These are phyloP conservation scores for Toxotes chatareus DNA, from an alignment of 2,113 vertebrate species.

Conservation along the genomic window DNA sequence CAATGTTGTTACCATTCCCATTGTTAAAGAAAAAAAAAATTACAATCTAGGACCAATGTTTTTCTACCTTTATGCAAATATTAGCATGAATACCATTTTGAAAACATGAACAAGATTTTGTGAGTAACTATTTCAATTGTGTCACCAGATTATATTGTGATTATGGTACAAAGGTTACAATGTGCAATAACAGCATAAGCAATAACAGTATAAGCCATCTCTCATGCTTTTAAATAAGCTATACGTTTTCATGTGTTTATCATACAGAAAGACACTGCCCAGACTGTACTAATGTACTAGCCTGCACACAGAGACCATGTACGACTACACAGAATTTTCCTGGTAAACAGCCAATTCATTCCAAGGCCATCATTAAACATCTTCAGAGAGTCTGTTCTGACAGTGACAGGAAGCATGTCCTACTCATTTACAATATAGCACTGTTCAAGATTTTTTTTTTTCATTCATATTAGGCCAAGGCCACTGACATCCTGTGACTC, in stretches of 20 bases:
- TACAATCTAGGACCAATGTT: background rate
- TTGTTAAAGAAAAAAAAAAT: slow-evolving; percentile 9
- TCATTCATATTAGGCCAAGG: background rate
- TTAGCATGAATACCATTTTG: background rate
- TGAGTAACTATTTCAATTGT: background rate
- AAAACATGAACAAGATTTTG: too few relatives aligned
- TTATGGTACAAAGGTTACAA: background rate
- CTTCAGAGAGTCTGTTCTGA: background rate
- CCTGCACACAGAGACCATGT: background rate
- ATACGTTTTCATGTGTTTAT: background rate
- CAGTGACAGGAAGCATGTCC: slow-evolving; percentile 17
- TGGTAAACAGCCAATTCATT: background rate
- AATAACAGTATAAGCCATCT: background rate
- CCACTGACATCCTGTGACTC: background rate
- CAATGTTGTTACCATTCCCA: slow-evolving; percentile 28
- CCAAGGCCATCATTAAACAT: background rate
- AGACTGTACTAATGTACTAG: background rate
- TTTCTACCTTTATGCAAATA: slow-evolving; percentile 3
- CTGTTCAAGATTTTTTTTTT: background rate
- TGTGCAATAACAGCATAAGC: background rate
- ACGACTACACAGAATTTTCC: background rate
- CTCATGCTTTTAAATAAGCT: background rate
- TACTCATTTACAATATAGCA: slow-evolving; percentile 2
- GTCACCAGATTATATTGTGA: background rate
- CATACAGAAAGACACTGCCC: background rate